Conservation (phyloP, 2,888 invertebrate genomes). For the Lochmaea capreae region DNA sequence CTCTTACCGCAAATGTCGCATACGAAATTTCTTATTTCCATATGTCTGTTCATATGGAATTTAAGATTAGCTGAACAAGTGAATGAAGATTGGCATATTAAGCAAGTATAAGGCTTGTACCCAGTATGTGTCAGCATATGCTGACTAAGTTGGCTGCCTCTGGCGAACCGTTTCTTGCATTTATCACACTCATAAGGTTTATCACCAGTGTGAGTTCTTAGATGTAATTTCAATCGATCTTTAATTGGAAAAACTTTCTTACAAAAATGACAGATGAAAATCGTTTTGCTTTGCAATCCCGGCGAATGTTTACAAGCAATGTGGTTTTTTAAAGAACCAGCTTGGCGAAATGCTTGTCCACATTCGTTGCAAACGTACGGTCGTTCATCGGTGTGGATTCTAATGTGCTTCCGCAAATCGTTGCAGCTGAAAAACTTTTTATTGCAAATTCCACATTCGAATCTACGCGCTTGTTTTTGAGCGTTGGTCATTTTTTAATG, state of each 20-base stretch:
- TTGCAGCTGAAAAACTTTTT: conserved; percentile 74
- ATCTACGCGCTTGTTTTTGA: conserved; percentile 63
- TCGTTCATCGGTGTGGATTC: conserved; percentile 74
- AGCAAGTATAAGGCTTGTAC: conserved; percentile 78
- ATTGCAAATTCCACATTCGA: conserved; percentile 73
- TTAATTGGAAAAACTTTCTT: conserved; percentile 81
- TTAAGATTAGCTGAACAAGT: conserved; percentile 74
- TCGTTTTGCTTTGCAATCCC: conserved; percentile 61
- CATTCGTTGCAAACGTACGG: conserved; percentile 75
- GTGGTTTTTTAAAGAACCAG: conserved; percentile 75
- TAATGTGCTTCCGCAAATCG: conserved; percentile 76
- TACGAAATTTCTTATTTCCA: conserved; percentile 79
- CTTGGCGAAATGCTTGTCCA: conserved; percentile 73
- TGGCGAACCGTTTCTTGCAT: conserved; percentile 76
- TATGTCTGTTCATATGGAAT: conserved; percentile 76
- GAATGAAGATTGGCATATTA: conserved; percentile 78
- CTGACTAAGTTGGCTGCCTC: conserved; percentile 80
- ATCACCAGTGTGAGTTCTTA: conserved; percentile 78
- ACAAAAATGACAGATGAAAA: conserved; percentile 80
- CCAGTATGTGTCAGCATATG: conserved; percentile 82
- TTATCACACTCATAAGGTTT: conserved; percentile 75
- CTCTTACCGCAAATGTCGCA: conserved; percentile 85
- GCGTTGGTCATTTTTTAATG: conserved; percentile 66
- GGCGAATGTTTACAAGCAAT: conserved; percentile 69
- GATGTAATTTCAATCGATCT: conserved; percentile 79